Evolutionary conservation across 2,797 vertebrate species (phyloP).

Genomic region (Borostomias antarcticus): DNA sequence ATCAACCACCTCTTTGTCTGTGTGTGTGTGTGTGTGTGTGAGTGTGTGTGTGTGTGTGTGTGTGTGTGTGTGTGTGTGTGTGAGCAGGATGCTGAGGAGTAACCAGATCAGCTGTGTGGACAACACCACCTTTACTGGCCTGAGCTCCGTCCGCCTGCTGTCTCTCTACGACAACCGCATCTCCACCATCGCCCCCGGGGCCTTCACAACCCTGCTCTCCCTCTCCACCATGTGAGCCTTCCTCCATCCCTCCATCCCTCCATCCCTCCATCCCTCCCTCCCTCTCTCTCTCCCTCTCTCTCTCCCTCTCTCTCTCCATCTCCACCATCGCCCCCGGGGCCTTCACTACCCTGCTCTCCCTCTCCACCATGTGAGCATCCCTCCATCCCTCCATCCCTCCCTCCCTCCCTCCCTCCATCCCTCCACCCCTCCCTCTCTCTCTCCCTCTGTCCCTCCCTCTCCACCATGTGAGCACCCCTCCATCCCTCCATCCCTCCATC

Average conservation of each 20-base stretch:
- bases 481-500: neutral
- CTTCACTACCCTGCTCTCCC: neutral
- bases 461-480: too few relatives aligned
- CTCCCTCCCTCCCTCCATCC: neutral
- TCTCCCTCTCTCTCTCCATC: conserved; percentile 12
- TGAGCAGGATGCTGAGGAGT: conserved; percentile 91
- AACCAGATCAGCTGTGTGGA: conserved; percentile 97
- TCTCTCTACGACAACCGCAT: conserved; percentile 98
- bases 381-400: neutral
- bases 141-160: conserved; percentile 94
- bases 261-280: neutral
- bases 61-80: conserved; percentile 18
- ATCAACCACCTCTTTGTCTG: neutral
- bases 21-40: conserved; percentile 8
- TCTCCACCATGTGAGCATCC: too few relatives aligned
- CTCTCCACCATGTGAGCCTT: conserved; percentile 93
- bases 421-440: neutral
- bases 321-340: conserved; percentile 1
- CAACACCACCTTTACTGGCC: conserved; percentile 92
- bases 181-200: conserved; percentile 90
- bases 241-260: conserved; percentile 4
- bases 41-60: conserved; percentile 22
- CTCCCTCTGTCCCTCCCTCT: neutral
- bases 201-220: conserved; percentile 93
- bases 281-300: conserved; percentile 3